A percentile compares a stretch with the other conserved stretches of the same genome.
These are phyloP conservation scores for Diorhabda carinulata DNA, from an alignment of 1,140 invertebrate species.

Conservation along the genomic window DNA sequence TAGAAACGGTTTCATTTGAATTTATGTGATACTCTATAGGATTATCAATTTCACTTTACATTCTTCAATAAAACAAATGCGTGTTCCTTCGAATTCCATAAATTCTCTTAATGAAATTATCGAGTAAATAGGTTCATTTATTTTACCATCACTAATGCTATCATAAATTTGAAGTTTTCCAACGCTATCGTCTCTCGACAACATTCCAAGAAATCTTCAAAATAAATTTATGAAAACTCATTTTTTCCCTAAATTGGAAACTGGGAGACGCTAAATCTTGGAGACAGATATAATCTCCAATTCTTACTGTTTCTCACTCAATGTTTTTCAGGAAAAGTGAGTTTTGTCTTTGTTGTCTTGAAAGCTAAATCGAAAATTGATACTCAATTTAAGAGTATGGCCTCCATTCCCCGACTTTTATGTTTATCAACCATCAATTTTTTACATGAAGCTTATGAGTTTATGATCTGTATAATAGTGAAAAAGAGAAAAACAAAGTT, in stretches of 20 bases:
- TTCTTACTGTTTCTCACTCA: neutral
- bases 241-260: neutral
- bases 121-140: neutral
- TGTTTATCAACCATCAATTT: neutral
- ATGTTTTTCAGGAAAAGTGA: neutral
- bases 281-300: constrained; percentile 1
- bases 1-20: too few relatives aligned
- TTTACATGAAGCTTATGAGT: too few relatives aligned
- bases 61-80: too few relatives aligned
- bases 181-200: neutral
- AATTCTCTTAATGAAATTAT: neutral
- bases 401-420: neutral
- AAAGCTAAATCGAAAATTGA: neutral
- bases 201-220: neutral
- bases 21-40: too few relatives aligned
- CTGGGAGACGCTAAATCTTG: neutral
- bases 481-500: too few relatives aligned
- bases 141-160: neutral
- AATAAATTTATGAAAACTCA: constrained; percentile 1
- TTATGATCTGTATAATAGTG: too few relatives aligned
- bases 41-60: too few relatives aligned
- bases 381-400: neutral
- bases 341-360: neutral
- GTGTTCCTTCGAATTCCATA: neutral
- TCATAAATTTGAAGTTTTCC: neutral